These are phyloP conservation scores for Hanleya hanleyi DNA, from an alignment of 2,888 invertebrate species.

Conservation along the genomic window DNA sequence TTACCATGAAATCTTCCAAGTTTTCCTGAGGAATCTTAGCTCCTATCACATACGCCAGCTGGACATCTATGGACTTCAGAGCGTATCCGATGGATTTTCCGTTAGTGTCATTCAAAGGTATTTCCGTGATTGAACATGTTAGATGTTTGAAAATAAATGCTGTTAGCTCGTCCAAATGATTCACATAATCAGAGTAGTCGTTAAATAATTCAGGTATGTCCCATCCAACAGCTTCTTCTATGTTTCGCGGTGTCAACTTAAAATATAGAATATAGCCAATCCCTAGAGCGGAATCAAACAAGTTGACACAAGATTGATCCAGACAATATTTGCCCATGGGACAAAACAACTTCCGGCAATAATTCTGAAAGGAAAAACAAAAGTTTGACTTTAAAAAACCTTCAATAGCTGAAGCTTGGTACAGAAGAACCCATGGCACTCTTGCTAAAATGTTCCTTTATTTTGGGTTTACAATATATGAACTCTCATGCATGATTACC, in stretches of 20 bases:
- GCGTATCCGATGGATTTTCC: neutral
- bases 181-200: neutral
- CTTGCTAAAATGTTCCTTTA: too few species aligned
- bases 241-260: neutral
- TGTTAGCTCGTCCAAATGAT: neutral
- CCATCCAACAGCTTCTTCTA: neutral
- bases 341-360: constrained; percentile 3
- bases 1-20: neutral
- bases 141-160: neutral
- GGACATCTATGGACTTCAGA: neutral
- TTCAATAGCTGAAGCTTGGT: neutral
- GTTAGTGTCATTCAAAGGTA: neutral
- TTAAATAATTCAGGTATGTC: neutral
- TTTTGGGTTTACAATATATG: too few species aligned
- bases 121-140: neutral
- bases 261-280: neutral
- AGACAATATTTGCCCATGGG: neutral
- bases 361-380: neutral
- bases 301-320: neutral
- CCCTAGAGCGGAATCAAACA: neutral
- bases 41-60: neutral
- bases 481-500: too few species aligned
- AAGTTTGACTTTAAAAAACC: neutral
- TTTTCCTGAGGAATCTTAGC: neutral
- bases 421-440: neutral